Percentiles rank a stretch among this genome's conserved stretches.
phyloP scores from a whole-genome alignment of 2,113 vertebrate genomes.

The Muntiacus reevesi region DNA sequence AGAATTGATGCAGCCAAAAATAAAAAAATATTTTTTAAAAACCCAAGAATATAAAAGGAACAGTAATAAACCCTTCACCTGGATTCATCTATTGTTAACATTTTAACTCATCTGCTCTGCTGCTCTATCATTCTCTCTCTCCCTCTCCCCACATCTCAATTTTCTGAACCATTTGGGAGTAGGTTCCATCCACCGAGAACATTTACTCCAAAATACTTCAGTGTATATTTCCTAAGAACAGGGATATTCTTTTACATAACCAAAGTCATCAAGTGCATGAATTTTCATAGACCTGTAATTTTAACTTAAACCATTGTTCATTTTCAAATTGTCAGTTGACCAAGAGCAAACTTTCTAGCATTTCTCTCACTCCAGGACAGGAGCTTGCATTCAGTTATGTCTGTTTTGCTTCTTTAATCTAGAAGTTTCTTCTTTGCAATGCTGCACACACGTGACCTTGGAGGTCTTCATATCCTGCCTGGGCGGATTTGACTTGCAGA shows the following conservation, averaged over 20 bases:
- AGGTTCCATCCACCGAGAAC: not conserved
- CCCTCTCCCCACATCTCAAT: too few relatives aligned
- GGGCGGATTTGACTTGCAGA: not conserved
- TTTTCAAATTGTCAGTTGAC: not conserved
- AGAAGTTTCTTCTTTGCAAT: not conserved
- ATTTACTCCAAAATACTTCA: not conserved
- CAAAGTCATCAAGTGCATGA: not conserved
- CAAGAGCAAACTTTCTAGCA: too few relatives aligned
- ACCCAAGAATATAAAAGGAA: not conserved
- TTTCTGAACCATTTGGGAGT: not conserved
- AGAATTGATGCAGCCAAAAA: not conserved
- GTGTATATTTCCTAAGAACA: not conserved
- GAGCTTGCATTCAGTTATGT: not conserved
- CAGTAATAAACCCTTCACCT: not conserved
- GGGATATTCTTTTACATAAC: not conserved
- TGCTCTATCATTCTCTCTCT: not conserved
- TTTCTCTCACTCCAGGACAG: not conserved
- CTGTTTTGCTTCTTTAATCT: not conserved
- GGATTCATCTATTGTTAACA: not conserved
- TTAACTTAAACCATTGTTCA: not conserved
- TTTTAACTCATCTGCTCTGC: not conserved
- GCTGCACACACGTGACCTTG: fast-evolving
- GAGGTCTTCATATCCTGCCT: not conserved
- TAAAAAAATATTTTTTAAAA: not conserved
- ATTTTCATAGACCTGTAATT: not conserved